Conservation (phyloP, 1,140 invertebrate genomes). For the Philaenus spumarius region DNA sequence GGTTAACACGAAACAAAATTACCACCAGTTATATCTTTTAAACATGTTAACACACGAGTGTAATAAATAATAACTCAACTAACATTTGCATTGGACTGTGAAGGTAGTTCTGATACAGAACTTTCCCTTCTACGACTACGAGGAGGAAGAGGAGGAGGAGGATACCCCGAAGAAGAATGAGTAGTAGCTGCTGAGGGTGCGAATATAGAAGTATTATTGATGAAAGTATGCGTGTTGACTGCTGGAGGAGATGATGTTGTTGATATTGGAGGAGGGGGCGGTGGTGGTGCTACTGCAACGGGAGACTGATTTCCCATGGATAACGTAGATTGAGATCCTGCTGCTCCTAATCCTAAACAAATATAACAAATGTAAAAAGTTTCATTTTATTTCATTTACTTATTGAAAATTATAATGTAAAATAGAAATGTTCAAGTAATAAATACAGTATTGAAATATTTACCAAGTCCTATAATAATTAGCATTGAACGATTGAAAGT, state of each 20-base stretch:
- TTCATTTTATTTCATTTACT: not conserved
- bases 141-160: slow-evolving; percentile 40
- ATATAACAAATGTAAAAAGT: slow-evolving; percentile 5
- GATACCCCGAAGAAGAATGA: slow-evolving; percentile 2
- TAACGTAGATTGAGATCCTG: too few relatives aligned
- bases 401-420: not conserved
- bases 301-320: too few relatives aligned
- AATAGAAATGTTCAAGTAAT: not conserved
- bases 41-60: too few relatives aligned
- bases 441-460: not conserved
- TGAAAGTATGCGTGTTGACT: not conserved
- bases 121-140: slow-evolving; percentile 48
- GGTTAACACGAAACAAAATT: too few relatives aligned
- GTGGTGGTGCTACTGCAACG: too few relatives aligned
- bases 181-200: not conserved
- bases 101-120: slow-evolving; percentile 46
- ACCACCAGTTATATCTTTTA: too few relatives aligned
- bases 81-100: not conserved
- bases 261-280: too few relatives aligned
- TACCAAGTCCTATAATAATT: too few relatives aligned
- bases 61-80: too few relatives aligned
- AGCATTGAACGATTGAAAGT: too few relatives aligned
- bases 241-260: too few relatives aligned
- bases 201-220: not conserved
- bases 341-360: not conserved